Evolutionary conservation across 35 echinoderm and acorn worm species (phyloP), one percentile per base, ranked within the genome.

Genomic region (Diadema setosum): DNA sequence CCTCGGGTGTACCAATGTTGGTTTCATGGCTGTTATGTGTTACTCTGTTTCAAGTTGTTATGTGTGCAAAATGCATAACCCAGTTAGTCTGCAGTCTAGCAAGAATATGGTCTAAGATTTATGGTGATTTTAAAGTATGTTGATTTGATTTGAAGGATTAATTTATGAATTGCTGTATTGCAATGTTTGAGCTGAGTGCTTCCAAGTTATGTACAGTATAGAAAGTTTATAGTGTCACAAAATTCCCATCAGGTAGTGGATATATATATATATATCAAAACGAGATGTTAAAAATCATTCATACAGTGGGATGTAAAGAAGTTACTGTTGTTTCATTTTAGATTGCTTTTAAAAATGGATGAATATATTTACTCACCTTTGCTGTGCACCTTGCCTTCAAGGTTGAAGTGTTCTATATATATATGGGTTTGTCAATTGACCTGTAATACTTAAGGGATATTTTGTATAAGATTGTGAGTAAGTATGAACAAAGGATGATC

Each of bases 341-440:
- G 37, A 67, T 67, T 67, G 63, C 37, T 67, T 34, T 67, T 67
- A 33, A 65, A 65, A 16, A 33, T 33, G 30, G 63, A 67, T 67
- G 63, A 8, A 67, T 67, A 67, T 67, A 67, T 67, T 67, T 67
- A 67, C 63, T 67, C 63, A 27, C 15, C 37, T 67, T 26, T 34
- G 20, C 27, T 67, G 63, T 67, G 30, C 27, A 15, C 8, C 8
- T 67, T 33, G 27, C 37, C 37, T 29, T 33, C 63, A 67, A 67
- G 63, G 63, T 67, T 67, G 63, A 67, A 34, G 63, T 67, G 63
- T 67, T 67, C 37, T 67, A 67, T 67, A 67, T 67, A 67, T 67
- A 67, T 67, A 33, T 67, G 63, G 63, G 63, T 67, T 67, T 67
- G 30, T 67, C n/a, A n/a, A 67, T 2, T 55, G 26, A 67, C 37